Conservation (phyloP, 2,797 vertebrate genomes). For the Carapus acus region DNA sequence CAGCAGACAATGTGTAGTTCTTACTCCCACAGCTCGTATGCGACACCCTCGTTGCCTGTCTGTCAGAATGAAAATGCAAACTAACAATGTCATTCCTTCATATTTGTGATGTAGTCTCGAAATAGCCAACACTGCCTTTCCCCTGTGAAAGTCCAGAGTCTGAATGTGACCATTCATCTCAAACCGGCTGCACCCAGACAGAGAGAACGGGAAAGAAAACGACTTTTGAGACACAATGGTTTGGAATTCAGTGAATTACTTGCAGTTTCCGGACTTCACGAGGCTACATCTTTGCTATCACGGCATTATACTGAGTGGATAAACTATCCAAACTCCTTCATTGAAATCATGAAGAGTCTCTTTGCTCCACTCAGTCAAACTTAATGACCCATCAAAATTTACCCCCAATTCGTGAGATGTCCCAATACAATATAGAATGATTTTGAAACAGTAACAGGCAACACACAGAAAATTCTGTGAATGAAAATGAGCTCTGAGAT, state of each 20-base stretch:
- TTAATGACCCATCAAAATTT: too few species aligned
- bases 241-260: slow-evolving; percentile 30
- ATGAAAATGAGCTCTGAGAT: too few species aligned
- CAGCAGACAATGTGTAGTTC: slow-evolving; percentile 3
- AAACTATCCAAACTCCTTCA: too few species aligned
- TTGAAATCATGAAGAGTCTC: too few species aligned
- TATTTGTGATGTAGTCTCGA: slow-evolving; percentile 1
- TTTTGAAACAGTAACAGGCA: too few species aligned
- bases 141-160: too few species aligned
- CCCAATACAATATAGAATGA: too few species aligned
- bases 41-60: neutral
- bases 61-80: neutral
- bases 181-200: neutral
- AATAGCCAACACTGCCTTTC: neutral
- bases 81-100: neutral
- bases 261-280: slow-evolving; percentile 32
- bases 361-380: too few species aligned
- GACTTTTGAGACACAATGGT: slow-evolving; percentile 20
- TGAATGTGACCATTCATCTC: too few species aligned
- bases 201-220: slow-evolving; percentile 16
- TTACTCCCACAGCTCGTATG: slow-evolving; percentile 3
- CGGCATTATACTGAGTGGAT: too few species aligned
- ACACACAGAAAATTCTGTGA: too few species aligned
- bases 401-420: too few species aligned
- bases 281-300: slow-evolving; percentile 3